Evolutionary conservation across 2,888 invertebrate species (phyloP).

Genomic region (Hesperia comma): DNA sequence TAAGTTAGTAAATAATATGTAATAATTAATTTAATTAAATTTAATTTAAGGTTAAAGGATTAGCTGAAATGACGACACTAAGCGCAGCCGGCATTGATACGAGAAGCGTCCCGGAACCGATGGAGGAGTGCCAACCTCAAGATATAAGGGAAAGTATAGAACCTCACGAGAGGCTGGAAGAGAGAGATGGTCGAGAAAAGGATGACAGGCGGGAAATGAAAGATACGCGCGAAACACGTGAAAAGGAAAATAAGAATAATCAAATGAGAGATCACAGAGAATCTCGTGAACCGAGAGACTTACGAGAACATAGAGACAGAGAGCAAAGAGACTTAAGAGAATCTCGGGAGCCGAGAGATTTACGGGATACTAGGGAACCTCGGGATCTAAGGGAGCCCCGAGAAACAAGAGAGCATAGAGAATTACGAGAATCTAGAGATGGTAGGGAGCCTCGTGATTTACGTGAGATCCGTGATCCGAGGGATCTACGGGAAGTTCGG

Average conservation of each 20-base stretch:
- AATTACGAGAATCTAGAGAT: constrained; percentile 57
- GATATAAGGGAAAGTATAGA: constrained; percentile 68
- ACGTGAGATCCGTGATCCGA: constrained; percentile 54
- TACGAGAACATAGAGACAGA: constrained; percentile 64
- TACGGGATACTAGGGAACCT: constrained; percentile 55
- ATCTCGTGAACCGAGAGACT: constrained; percentile 67
- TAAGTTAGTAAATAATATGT: background rate
- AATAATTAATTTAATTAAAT: constrained; percentile 2
- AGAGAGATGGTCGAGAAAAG: constrained; percentile 66
- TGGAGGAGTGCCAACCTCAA: constrained; percentile 76
- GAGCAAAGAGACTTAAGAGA: constrained; percentile 65
- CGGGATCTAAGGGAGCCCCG: constrained; percentile 61
- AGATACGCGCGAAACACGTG: constrained; percentile 65
- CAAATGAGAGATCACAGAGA: constrained; percentile 67
- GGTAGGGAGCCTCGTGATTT: constrained; percentile 51
- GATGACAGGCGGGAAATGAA: constrained; percentile 70
- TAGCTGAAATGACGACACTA: constrained; percentile 96
- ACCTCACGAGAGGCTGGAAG: constrained; percentile 64
- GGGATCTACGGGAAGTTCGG: constrained; percentile 66
- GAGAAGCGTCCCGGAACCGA: constrained; percentile 77
- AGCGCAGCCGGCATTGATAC: constrained; percentile 85
- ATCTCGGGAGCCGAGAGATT: constrained; percentile 59
- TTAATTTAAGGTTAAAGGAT: constrained; percentile 88
- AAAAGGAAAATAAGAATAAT: constrained; percentile 68
- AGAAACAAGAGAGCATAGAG: constrained; percentile 62